Percentiles rank a stretch among this genome's conserved stretches.
Conservation (phyloP, 2,888 invertebrate species). For the Nasonia oneida region DNA sequence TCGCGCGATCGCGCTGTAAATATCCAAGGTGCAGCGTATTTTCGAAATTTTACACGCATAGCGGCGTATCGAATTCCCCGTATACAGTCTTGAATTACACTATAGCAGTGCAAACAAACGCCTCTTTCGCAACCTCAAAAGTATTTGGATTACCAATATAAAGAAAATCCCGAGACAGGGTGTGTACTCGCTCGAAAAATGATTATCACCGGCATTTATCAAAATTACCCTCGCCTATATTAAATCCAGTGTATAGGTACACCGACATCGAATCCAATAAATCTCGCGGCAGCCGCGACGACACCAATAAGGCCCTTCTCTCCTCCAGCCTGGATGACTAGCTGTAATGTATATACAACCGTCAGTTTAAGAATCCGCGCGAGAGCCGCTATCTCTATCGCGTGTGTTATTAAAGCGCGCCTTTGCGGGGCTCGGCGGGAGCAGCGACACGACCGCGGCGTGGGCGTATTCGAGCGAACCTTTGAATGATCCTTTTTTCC, state of each 20-base stretch:
- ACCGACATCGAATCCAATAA: constrained; percentile 2
- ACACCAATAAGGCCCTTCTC: constrained; percentile 16
- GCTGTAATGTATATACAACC: neutral
- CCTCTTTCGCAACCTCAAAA: constrained; percentile 1
- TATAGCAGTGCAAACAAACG: neutral
- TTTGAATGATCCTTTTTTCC: constrained; percentile 22
- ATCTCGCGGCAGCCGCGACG: neutral
- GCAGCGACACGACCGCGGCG: constrained; percentile 18
- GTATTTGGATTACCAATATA: neutral
- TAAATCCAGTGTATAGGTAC: neutral
- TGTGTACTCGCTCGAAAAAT: constrained; percentile 1
- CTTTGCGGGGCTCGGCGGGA: constrained; percentile 27
- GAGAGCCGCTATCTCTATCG: neutral
- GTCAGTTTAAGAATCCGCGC: neutral
- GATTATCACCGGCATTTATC: neutral
- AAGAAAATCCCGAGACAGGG: neutral
- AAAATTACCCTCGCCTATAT: neutral
- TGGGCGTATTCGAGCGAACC: constrained; percentile 38
- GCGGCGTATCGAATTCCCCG: neutral
- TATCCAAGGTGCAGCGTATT: neutral
- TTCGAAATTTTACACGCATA: neutral
- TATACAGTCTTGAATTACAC: neutral
- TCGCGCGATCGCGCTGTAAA: neutral
- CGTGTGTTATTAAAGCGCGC: constrained; percentile 29
- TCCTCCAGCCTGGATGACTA: neutral